Conservation (phyloP, 2,113 vertebrate genomes). For the Arothron firmamentum region DNA sequence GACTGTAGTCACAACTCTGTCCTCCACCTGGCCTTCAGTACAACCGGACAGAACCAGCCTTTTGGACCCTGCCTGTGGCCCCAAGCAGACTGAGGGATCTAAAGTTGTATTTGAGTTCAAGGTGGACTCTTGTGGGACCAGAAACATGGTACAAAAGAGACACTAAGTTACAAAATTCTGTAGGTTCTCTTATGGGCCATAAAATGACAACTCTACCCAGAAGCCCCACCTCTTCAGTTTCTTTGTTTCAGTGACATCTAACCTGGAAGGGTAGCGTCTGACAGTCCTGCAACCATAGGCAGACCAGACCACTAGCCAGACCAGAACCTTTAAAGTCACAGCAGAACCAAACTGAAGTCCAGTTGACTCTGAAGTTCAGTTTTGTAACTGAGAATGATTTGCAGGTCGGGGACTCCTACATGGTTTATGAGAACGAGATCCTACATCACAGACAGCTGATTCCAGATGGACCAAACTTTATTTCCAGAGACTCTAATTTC, state of each 20-base stretch:
- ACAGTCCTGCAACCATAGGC: neutral
- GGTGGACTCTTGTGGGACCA: constrained; percentile 67
- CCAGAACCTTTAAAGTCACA: too few species aligned
- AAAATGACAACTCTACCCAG: too few species aligned
- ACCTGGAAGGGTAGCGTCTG: too few species aligned
- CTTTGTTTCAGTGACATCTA: too few species aligned
- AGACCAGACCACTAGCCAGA: too few species aligned
- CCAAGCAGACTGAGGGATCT: constrained; percentile 34
- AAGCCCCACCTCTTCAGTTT: too few species aligned
- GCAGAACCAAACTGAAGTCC: too few species aligned
- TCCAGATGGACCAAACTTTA: constrained; percentile 38
- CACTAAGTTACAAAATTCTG: neutral
- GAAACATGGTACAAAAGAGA: constrained; percentile 32
- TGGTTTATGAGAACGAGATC: constrained; percentile 64
- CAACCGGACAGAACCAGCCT: constrained; percentile 52
- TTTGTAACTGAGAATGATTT: neutral
- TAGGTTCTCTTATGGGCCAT: too few species aligned
- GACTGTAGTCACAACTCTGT: constrained; percentile 42
- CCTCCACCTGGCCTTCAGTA: constrained; percentile 54
- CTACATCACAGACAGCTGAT: constrained; percentile 44
- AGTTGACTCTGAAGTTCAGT: neutral
- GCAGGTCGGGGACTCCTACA: constrained; percentile 45
- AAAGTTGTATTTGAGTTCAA: constrained; percentile 66
- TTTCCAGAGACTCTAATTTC: constrained; percentile 59
- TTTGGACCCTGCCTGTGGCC: constrained; percentile 57